A percentile compares a stretch with the other conserved stretches of the same genome.
phyloP scores from a whole-genome alignment of 2,888 invertebrate genomes.

The Synergus japonicus region DNA sequence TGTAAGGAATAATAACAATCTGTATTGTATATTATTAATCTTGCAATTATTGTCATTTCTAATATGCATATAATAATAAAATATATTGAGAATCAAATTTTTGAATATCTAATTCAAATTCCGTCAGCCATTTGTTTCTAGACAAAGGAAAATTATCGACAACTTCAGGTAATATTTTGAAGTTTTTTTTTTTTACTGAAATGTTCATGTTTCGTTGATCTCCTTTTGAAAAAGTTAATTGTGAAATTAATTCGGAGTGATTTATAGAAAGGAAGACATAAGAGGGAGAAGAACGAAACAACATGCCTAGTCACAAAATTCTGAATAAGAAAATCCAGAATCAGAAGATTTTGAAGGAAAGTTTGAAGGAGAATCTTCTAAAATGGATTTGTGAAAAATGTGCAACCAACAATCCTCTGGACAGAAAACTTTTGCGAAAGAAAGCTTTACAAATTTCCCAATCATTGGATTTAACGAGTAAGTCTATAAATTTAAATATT shows the following conservation, averaged over 20 bases:
- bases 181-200: background rate
- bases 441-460: conserved; percentile 62
- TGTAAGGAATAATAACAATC: conserved; percentile 65
- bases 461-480: conserved; percentile 57
- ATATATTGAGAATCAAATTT: conserved; percentile 33
- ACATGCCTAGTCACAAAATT: conserved; percentile 31
- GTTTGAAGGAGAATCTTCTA: conserved; percentile 60
- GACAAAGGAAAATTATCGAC: conserved; percentile 31
- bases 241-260: conserved; percentile 1
- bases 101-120: background rate
- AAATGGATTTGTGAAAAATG: conserved; percentile 66
- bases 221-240: background rate
- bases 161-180: conserved; percentile 18
- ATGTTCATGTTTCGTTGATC: conserved; percentile 1
- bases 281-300: background rate
- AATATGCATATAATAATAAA: conserved; percentile 63
- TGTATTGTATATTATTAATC: conserved; percentile 69
- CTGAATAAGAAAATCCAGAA: background rate
- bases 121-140: background rate
- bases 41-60: conserved; percentile 64
- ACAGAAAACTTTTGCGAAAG: conserved; percentile 57
- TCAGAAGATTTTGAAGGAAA: conserved; percentile 51
- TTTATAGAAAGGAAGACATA: background rate
- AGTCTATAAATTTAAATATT: background rate
- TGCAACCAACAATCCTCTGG: conserved; percentile 62